Evolutionary conservation across 2,797 vertebrate species (phyloP), one percentile per base, ranked within the genome.

Genomic region (Coregonus sp.): DNA sequence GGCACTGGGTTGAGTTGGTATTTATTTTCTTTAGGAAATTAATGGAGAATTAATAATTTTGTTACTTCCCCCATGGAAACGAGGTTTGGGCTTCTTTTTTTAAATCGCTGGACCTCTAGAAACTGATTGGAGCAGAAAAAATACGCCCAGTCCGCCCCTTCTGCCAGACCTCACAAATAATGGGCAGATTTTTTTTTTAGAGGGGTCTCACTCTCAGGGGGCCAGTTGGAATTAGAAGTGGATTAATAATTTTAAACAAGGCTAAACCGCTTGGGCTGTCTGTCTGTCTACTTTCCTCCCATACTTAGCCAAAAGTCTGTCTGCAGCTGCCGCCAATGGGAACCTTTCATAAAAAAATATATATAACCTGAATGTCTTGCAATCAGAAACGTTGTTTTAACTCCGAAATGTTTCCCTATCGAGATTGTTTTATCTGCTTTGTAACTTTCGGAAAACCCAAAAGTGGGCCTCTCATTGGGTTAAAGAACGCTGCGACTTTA

Each of bases 211-310:
- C 87, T 86, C 86, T 90, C 88, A 88, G 90, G 91, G 87, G 90
- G 91, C 90, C 90, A 93, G 87, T 88, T 92, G 92, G 93, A 94
- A 94, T 93, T 93, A 94, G 90, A 90, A 89, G 86, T 94, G 93
- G 93, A 94, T 94, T 95, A 93, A 94, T 94, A 93, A 92, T 93
- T 94, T 92, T 92, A 93, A 94, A 94, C 91, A 93, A 93, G 92
- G 91, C 92, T 93, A 94, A 94, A 94, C 91, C 91, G 93, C 90
- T 93, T 90, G 91, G 88, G 86, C 88, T 92, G 91, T 93, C 91
- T 90, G 91, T 93, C 90, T 92, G 93, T 81, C 77, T 90, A 90
- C 87, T 88, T 89, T 92, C 84, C n/a, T 90, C 83, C 90, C 79
- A 89, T 91, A 88, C 90, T 94, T 91, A 92, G 90, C 91, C 90